Conservation (phyloP, 2,797 vertebrate species). For the Atherinosoma microstoma region DNA sequence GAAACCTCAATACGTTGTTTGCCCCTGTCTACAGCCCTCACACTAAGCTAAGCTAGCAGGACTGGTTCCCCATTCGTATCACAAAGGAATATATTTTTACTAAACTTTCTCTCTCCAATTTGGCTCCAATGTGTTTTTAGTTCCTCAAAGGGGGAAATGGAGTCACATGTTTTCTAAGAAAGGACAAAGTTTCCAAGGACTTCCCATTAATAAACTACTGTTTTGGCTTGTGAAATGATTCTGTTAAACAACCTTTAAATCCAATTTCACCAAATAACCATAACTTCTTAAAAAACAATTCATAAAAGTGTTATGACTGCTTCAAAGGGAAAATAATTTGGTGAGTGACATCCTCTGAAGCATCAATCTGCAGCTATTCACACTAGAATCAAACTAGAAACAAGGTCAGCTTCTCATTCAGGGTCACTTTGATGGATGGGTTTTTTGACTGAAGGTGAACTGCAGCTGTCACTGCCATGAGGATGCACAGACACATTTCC, state of each 20-base stretch:
- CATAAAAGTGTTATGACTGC: not conserved
- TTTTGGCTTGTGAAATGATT: constrained; percentile 15
- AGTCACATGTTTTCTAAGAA: constrained; percentile 16
- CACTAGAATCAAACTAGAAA: constrained; percentile 12
- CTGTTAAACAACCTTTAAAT: constrained; percentile 42
- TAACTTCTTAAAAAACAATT: not conserved
- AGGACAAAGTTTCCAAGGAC: not conserved
- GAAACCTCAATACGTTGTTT: not conserved
- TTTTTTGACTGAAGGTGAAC: not conserved
- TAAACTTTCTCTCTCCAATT: not conserved
- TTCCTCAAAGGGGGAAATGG: not conserved
- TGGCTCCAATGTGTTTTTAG: not conserved
- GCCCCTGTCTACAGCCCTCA: not conserved
- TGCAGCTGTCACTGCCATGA: constrained; percentile 3
- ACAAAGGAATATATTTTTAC: not conserved
- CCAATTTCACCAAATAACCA: constrained; percentile 20
- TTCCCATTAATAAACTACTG: constrained; percentile 13
- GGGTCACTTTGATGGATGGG: constrained; percentile 4
- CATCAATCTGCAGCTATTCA: constrained; percentile 16
- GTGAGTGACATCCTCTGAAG: constrained; percentile 13
- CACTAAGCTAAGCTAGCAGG: not conserved
- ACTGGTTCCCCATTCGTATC: not conserved
- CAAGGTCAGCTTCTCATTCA: not conserved
- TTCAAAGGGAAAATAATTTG: not conserved
- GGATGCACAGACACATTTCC: not conserved